Percentiles rank a stretch among this genome's conserved stretches.
These are phyloP conservation scores for Cynocephalus volans DNA, from an alignment of 2,113 vertebrate species.

Conservation along the genomic window DNA sequence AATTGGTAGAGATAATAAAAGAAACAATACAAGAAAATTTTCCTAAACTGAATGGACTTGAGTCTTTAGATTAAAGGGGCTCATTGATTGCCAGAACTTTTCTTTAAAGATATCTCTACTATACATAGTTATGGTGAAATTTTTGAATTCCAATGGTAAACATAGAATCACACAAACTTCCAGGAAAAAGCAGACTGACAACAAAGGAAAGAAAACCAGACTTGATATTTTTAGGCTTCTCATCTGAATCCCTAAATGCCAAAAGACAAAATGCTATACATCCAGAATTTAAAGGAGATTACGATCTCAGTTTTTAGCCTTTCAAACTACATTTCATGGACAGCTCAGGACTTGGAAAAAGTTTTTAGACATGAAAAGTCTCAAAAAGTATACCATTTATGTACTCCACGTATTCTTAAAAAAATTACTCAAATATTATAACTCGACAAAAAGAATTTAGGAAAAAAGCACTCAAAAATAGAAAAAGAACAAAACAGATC, in stretches of 20 bases:
- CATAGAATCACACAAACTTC: not conserved
- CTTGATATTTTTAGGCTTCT: not conserved
- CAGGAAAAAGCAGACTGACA: not conserved
- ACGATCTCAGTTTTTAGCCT: constrained; percentile 16
- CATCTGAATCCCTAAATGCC: constrained; percentile 17
- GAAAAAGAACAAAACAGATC: constrained; percentile 10
- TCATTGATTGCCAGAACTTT: constrained; percentile 49
- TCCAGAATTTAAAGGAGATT: not conserved
- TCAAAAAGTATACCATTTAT: not conserved
- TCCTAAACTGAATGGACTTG: not conserved
- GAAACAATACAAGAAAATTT: constrained; percentile 18
- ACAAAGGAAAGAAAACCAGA: not conserved
- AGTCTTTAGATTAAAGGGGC: not conserved
- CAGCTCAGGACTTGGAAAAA: constrained; percentile 20
- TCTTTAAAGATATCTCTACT: not conserved
- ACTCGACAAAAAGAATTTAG: not conserved
- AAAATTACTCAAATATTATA: constrained; percentile 6
- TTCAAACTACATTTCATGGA: constrained; percentile 36
- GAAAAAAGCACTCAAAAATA: not conserved
- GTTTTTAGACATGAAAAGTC: not conserved
- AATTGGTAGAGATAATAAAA: not conserved
- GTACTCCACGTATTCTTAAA: not conserved
- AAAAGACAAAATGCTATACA: constrained; percentile 40
- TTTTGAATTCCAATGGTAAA: constrained; percentile 42
- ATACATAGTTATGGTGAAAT: not conserved